Conservation (phyloP, 2,797 vertebrate species). For the Sebastes taczanowskii region DNA sequence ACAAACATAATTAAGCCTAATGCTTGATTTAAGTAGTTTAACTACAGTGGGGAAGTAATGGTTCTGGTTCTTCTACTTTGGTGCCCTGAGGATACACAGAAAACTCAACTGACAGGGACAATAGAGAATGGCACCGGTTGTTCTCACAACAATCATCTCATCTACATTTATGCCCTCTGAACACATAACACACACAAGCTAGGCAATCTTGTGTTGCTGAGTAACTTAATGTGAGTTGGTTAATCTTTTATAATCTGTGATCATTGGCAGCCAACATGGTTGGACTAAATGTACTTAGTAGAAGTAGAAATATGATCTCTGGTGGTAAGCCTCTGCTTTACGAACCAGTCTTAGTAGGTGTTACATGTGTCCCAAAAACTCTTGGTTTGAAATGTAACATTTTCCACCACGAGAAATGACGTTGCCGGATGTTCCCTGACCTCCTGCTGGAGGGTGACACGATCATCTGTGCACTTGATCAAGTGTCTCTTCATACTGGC, state of each 20-base stretch:
- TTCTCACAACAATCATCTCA: not conserved
- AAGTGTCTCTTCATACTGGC: not conserved
- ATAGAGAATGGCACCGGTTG: not conserved
- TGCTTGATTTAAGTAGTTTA: not conserved
- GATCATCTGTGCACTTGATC: not conserved
- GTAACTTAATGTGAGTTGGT: not conserved
- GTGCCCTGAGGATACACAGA: not conserved
- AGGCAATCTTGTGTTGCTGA: not conserved
- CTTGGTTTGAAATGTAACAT: not conserved
- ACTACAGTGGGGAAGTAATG: not conserved
- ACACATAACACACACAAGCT: too few species aligned
- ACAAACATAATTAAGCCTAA: not conserved
- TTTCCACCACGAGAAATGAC: not conserved
- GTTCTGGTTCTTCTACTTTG: not conserved
- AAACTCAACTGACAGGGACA: conserved; percentile 18
- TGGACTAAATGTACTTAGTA: not conserved
- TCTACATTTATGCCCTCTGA: not conserved
- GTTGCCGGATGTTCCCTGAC: not conserved
- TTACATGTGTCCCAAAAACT: not conserved
- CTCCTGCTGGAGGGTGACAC: not conserved
- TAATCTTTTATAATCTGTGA: not conserved
- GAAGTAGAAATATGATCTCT: not conserved
- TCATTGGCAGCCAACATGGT: not conserved
- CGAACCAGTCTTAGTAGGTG: not conserved
- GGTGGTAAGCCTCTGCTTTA: not conserved